Conservation (phyloP, 2,113 vertebrate genomes). For the Mobula hypostoma region DNA sequence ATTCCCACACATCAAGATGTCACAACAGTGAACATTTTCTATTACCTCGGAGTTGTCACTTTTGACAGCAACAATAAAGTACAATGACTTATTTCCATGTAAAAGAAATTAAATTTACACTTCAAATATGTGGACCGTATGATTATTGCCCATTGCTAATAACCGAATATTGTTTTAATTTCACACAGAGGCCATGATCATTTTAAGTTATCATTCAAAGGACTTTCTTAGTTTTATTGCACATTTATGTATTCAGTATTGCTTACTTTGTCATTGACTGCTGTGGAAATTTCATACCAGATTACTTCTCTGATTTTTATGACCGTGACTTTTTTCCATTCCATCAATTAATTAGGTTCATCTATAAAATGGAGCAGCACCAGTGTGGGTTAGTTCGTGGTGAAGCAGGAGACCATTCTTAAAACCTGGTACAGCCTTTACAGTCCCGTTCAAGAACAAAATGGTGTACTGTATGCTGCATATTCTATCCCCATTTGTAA, state of each 20-base stretch:
- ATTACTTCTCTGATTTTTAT: neutral
- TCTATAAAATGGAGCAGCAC: neutral
- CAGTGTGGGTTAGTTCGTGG: neutral
- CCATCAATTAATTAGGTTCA: neutral
- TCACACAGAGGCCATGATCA: neutral
- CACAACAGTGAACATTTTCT: conserved; percentile 1
- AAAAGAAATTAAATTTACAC: neutral
- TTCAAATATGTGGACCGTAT: neutral
- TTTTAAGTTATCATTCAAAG: neutral
- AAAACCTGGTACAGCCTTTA: neutral
- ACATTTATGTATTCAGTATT: neutral
- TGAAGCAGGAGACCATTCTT: neutral
- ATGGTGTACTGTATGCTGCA: neutral
- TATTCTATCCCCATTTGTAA: neutral
- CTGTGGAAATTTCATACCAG: neutral
- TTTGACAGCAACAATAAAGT: neutral
- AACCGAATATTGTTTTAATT: conserved; percentile 1
- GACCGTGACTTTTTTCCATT: neutral
- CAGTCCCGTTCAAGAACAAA: neutral
- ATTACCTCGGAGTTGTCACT: neutral
- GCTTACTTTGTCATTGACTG: neutral
- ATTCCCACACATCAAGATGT: neutral
- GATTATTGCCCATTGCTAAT: neutral
- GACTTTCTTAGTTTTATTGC: neutral
- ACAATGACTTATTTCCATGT: neutral